Evolutionary conservation across 2,888 invertebrate genomes (phyloP).

Genomic region (Biston stratarius): DNA sequence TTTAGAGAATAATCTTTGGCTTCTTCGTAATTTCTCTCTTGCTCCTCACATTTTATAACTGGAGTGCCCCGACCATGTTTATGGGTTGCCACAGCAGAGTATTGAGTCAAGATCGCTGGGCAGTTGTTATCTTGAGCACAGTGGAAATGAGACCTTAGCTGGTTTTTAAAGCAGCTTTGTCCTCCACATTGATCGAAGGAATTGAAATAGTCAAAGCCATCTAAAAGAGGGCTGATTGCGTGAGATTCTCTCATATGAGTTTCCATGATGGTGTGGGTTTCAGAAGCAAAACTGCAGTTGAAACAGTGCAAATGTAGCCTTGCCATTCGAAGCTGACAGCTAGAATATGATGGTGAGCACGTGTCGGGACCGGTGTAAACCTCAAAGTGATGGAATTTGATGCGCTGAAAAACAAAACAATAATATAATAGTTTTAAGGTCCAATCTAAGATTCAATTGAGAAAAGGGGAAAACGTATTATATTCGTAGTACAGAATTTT

Average conservation of each 20-base stretch:
- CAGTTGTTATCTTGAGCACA: constrained; percentile 82
- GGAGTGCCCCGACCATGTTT: constrained; percentile 82
- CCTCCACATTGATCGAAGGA: constrained; percentile 82
- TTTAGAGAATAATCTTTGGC: constrained; percentile 84
- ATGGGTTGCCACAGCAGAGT: constrained; percentile 81
- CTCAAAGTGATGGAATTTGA: constrained; percentile 88
- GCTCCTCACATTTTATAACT: constrained; percentile 72
- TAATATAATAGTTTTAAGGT: not conserved
- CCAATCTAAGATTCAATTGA: not conserved
- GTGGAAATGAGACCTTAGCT: constrained; percentile 79
- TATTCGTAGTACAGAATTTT: too few relatives aligned
- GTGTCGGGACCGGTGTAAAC: constrained; percentile 86
- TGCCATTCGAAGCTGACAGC: constrained; percentile 89
- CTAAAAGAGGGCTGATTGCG: constrained; percentile 92
- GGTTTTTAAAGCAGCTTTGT: constrained; percentile 82
- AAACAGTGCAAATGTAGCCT: constrained; percentile 95
- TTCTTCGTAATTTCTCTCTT: constrained; percentile 75
- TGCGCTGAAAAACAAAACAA: constrained; percentile 68
- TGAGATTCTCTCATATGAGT: constrained; percentile 95
- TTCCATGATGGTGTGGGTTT: constrained; percentile 91
- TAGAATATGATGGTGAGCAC: constrained; percentile 89
- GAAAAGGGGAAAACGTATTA: too few relatives aligned
- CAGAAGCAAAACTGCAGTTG: constrained; percentile 94
- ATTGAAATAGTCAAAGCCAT: constrained; percentile 94
- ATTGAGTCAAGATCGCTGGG: constrained; percentile 81